These are phyloP conservation scores for Rhagonycha fulva DNA, from an alignment of 2,888 invertebrate genomes.

Conservation along the genomic window DNA sequence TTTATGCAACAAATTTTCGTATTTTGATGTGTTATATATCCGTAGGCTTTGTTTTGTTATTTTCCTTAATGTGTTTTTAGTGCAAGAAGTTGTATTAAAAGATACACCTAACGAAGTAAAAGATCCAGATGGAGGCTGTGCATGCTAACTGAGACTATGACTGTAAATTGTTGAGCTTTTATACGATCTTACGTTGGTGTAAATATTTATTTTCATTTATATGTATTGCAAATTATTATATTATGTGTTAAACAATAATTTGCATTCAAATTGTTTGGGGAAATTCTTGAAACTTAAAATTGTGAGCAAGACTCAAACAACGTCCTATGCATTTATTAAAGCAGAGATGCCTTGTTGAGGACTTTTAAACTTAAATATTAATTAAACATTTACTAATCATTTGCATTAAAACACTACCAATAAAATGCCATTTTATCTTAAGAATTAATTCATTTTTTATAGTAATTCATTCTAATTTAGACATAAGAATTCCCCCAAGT, in stretches of 20 bases:
- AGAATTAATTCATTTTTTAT: background rate
- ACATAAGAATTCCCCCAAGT: background rate
- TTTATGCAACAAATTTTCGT: constrained; percentile 2
- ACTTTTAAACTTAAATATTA: background rate
- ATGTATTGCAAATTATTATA: constrained; percentile 11
- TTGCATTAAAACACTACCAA: background rate
- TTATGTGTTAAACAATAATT: background rate
- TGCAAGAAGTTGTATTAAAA: constrained; percentile 98
- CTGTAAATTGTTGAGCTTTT: constrained; percentile 16
- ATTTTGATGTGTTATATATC: background rate
- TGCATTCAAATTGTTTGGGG: constrained; percentile 14
- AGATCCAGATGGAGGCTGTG: constrained; percentile 91
- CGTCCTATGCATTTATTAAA: background rate
- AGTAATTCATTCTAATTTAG: background rate
- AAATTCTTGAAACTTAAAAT: constrained; percentile 6
- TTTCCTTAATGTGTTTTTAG: constrained; percentile 70
- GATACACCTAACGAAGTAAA: constrained; percentile 94
- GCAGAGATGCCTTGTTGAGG: background rate
- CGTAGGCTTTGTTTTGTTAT: constrained; percentile 50
- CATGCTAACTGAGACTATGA: constrained; percentile 66
- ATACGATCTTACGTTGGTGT: constrained; percentile 20
- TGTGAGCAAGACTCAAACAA: background rate
- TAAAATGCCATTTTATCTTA: background rate
- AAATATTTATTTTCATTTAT: constrained; percentile 30
- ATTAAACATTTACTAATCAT: background rate